Conservation (phyloP, 2,113 vertebrate genomes). For the Casuarius casuarius region DNA sequence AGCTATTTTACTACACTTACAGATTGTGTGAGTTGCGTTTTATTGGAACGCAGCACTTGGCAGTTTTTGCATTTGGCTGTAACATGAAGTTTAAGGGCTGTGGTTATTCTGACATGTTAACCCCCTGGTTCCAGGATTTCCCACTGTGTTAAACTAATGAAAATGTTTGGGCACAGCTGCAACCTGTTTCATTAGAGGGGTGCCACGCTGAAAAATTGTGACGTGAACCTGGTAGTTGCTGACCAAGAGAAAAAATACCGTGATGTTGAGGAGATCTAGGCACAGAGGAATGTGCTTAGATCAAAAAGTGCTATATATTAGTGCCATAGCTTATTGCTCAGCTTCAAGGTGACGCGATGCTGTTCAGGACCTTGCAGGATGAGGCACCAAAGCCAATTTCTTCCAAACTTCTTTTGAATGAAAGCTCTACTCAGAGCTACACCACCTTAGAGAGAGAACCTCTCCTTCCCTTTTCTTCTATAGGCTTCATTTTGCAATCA, state of each 20-base stretch:
- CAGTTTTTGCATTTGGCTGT: slow-evolving; percentile 45
- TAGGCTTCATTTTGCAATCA: background rate
- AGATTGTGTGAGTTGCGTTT: slow-evolving; percentile 51
- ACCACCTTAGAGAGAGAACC: background rate
- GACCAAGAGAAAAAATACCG: background rate
- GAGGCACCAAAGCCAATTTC: background rate
- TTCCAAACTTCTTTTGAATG: background rate
- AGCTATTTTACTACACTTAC: slow-evolving; percentile 66
- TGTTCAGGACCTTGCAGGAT: background rate
- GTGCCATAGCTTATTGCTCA: background rate
- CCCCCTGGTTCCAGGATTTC: slow-evolving; percentile 47
- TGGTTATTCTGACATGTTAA: slow-evolving; percentile 37
- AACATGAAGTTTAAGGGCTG: slow-evolving; percentile 27
- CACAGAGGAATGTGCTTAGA: background rate
- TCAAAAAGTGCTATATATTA: background rate
- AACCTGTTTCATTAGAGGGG: background rate
- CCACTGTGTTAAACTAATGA: background rate
- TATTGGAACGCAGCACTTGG: slow-evolving; percentile 56
- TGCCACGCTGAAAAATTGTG: background rate
- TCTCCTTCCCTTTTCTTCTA: background rate
- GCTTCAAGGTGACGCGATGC: background rate
- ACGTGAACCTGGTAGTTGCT: background rate
- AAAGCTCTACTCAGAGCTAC: background rate
- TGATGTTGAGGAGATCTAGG: background rate
- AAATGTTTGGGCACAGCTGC: background rate